Percentiles rank a stretch among this genome's conserved stretches.
Conservation (phyloP, 2,888 invertebrate species). For the Nebria salina region DNA sequence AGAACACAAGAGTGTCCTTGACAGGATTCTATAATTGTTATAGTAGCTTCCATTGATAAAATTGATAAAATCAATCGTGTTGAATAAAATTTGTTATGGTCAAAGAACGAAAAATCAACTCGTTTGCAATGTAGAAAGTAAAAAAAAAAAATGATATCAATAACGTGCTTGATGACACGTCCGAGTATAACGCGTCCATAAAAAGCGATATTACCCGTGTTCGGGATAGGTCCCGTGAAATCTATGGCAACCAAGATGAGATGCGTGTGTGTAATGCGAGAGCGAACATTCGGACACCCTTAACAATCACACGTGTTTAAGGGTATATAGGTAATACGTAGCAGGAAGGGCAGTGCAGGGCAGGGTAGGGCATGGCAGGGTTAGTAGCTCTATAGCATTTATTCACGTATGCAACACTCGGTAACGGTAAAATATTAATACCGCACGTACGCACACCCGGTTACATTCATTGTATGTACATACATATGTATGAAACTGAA, state of each 20-base stretch:
- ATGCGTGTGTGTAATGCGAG: not conserved
- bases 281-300: slow-evolving; percentile 7
- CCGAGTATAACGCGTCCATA: slow-evolving; percentile 13
- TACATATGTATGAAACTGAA: not conserved
- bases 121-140: not conserved
- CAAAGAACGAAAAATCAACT: not conserved
- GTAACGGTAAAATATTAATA: slow-evolving; percentile 1
- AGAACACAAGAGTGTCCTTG: too few relatives aligned
- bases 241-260: slow-evolving; percentile 8
- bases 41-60: too few relatives aligned
- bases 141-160: slow-evolving; percentile 21
- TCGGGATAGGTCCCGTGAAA: not conserved
- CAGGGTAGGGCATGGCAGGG: not conserved
- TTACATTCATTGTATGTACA: too few relatives aligned
- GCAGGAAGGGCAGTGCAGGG: too few relatives aligned
- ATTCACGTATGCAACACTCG: not conserved
- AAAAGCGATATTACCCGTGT: slow-evolving; percentile 5
- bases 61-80: not conserved
- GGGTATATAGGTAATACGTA: not conserved
- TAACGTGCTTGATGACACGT: slow-evolving; percentile 7
- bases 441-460: not conserved
- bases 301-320: slow-evolving; percentile 25
- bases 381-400: not conserved
- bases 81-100: not conserved
- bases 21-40: too few relatives aligned